Evolutionary conservation across 92 coral and sea anemone species (phyloP), one percentile per base, ranked within the genome.

Genomic region (Parazoanthus swiftii): DNA sequence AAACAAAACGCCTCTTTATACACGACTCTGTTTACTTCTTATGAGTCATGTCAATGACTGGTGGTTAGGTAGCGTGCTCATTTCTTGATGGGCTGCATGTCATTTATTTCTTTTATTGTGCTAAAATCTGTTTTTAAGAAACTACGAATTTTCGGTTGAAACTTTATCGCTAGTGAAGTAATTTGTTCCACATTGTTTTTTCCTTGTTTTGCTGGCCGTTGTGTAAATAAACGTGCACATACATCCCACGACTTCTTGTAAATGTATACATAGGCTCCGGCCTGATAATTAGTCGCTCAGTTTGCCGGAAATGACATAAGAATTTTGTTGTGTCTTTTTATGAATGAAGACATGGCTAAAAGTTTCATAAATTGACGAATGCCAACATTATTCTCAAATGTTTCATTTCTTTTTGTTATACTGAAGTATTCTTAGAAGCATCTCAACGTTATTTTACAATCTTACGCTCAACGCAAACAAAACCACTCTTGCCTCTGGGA

Each of bases 271-370:
- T 51, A 54, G 85, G 20, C 20, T 20, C 14, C 33, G 59, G 37
- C 85, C 26, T 63, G 70, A 63, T 1, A 18, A 63, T 20, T 63
- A 63, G 70, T 56, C 73, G 39, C 38, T 68, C 78, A 72, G 66
- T 33, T 68, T 35, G 26, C 76, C 66, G 79, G 67, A 70, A 84
- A 71, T 71, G 87, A 84, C 79, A 46, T 50, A 73, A 73, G 29
- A 74, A 43, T 8, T 51, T 44, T 79, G 37, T 48, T 79, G 18
- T 79, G 82, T 46, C 33, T 84, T 6, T 84, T 46, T 25, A 29
- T 1, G 75, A 9, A 38, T 29, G 20, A 43, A 36, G 11, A 73
- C 46, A 67, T 42, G 56, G 21, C 59, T 38, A 39, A 43, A 66
- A 1, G 13, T 82, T 46, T 6, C 68, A 84, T 25, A 35, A 42